phyloP scores from a whole-genome alignment of 2,113 vertebrate species.

The Oxyruncus cristatus region DNA sequence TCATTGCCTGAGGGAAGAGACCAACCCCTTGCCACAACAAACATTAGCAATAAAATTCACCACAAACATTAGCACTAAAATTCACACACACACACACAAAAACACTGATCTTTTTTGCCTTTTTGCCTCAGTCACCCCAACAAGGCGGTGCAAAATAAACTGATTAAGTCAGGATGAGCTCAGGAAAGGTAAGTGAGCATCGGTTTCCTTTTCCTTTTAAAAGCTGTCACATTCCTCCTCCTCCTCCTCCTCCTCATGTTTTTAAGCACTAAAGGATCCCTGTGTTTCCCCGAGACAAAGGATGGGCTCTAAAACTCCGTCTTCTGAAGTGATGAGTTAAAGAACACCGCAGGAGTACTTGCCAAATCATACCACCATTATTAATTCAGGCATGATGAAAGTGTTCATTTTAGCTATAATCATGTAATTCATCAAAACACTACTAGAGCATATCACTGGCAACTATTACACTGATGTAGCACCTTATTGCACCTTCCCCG shows the following conservation, averaged over 20 bases:
- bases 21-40: neutral
- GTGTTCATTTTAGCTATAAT: conserved; percentile 94
- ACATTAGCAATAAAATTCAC: neutral
- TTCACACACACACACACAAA: neutral
- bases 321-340: conserved; percentile 82
- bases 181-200: conserved; percentile 17
- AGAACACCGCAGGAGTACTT: conserved; percentile 76
- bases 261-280: conserved; percentile 33
- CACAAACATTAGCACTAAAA: neutral
- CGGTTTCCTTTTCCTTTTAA: conserved; percentile 26
- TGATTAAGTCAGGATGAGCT: conserved; percentile 22
- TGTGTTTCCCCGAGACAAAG: conserved; percentile 62
- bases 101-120: neutral
- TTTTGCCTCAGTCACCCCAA: neutral
- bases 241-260: neutral
- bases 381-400: conserved; percentile 87
- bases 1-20: neutral
- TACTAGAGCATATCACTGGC: conserved; percentile 82
- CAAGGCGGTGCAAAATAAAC: conserved; percentile 42
- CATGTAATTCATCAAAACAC: conserved; percentile 92
- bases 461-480: conserved; percentile 80
- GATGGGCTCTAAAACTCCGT: conserved; percentile 49
- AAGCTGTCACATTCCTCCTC: conserved; percentile 29
- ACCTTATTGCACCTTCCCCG: conserved; percentile 74
- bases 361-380: conserved; percentile 79